Conservation (phyloP, 2,797 vertebrate genomes). For the Sebastes jordani region DNA sequence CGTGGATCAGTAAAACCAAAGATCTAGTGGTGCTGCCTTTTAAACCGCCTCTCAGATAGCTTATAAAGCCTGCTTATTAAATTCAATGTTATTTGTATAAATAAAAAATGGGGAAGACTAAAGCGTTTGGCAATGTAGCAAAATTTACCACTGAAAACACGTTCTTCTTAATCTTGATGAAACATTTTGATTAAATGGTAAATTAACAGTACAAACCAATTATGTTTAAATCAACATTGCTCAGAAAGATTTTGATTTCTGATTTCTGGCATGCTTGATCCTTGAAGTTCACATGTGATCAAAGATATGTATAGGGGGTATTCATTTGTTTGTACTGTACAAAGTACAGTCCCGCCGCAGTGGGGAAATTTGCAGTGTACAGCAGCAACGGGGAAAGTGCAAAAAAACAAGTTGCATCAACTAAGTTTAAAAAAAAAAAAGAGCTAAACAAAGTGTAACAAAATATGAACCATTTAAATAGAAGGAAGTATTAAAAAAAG, state of each 20-base stretch:
- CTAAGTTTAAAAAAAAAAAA: too few relatives aligned
- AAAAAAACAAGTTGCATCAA: too few relatives aligned
- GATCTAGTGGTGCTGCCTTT: not conserved
- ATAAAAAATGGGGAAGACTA: not conserved
- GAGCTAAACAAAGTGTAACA: too few relatives aligned
- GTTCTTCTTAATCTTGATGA: not conserved
- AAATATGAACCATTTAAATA: too few relatives aligned
- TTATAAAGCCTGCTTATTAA: not conserved
- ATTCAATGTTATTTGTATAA: not conserved
- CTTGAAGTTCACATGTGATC: not conserved
- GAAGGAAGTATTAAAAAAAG: too few relatives aligned
- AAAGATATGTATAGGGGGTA: rapidly evolving
- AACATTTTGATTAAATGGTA: not conserved
- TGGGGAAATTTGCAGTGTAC: too few relatives aligned
- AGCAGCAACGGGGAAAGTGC: too few relatives aligned
- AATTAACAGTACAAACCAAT: not conserved
- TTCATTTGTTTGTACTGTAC: not conserved
- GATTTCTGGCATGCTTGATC: not conserved
- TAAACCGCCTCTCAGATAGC: not conserved
- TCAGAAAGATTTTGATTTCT: not conserved
- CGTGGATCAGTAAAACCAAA: not conserved
- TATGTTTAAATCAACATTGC: not conserved
- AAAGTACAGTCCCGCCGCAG: too few relatives aligned
- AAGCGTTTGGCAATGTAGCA: not conserved
- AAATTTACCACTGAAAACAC: not conserved